Base-by-base conservation (phyloP, 2,888 invertebrate species). In the Rhamnusium bicolor region DNA sequence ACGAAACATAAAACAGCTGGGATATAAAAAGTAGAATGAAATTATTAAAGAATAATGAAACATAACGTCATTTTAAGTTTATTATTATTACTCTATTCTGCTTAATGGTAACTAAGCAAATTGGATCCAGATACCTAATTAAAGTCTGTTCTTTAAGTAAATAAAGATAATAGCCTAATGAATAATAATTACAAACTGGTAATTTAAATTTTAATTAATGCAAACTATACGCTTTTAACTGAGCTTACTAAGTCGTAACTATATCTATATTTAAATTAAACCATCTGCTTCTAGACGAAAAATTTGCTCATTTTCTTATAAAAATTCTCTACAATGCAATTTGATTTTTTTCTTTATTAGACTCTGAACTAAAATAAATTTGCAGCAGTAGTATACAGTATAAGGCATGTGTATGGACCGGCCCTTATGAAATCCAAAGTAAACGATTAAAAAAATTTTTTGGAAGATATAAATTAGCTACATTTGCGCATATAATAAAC, bases 141-240 rank as follows among this genome's bases (percentile, higher is more conserved):
- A 56, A 27, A 27, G 27, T 0, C 24, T 14, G 14, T 27, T 14
- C 54, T 56, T 56, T n/a, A 14, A 14, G 7, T 14, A 27, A n/a
- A 12, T 56, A 14, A 24, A 16, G 54, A 27, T 27, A 24, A 56
- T 56, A 56, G 27, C 24, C 5, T 56, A 56, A 56, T 56, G 54
- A 56, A 56, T 56, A 56, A 56, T 56, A 56, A 56, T 56, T 56
- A 27, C 24, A 24, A 27, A 56, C 54, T 6, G 6, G n/a, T 27
- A 56, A 56, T 27, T 53, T 56, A 24, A 56, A 27, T 56, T 56
- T 12, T 56, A 56, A 56, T 56, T 56, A 56, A 56, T 27, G n/a
- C 24, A 27, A 14, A 27, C 4, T 56, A 27, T 7, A 24, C 27
- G 24, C 21, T 27, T 56, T 27, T 27, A n/a, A 53, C 29, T n/a